Base-by-base conservation (phyloP, 2,113 vertebrate species). In the Ailuropoda melanoleuca region DNA sequence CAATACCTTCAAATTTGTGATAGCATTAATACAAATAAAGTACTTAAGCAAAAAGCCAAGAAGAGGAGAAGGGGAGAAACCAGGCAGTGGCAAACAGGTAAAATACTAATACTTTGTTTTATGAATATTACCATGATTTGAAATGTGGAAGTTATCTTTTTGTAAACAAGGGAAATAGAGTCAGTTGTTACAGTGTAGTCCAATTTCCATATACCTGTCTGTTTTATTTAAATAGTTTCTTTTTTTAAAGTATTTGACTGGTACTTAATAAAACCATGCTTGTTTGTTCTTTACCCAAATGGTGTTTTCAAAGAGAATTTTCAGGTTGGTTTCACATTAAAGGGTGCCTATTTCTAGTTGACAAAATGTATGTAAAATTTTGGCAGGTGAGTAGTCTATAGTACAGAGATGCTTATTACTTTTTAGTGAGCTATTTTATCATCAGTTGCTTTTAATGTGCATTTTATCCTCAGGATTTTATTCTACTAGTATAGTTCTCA, bases 11-110 rank as follows among this genome's bases (percentile, higher is more conserved):
- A 99, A 98, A 99, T 99, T 98, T 99, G 99, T 97, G 99, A 99
- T 97, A 99, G 99, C 91, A 98, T 99, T 97, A 99, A 99, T 84
- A 98, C 99, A 90, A 99, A 99, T 98, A 99, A 99, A 98, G 98
- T 98, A 77, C 99, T 99, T 93, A 99, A 99, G 98, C 99, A 99
- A 98, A 99, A 99, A 99, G 96, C 99, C 93, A 99, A 99, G 99
- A 99, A 99, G 99, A 99, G 99, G 99, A 99, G 99, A 98, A 99
- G 99, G 98, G 99, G 99, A 96, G 99, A 99, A 92, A 98, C 99
- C 23, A 99, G 99, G 93, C 99, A 99, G 98, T 99, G 99, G 99
- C 99, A 99, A 99, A 99, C 99, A 98, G 99, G 99, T 99, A 99
- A 98, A 78, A 88, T 77, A 78, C 24, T 58, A 83, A 86, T 84